Base-by-base conservation (phyloP, 1,140 invertebrate species). In the Probaryconus sp. region DNA sequence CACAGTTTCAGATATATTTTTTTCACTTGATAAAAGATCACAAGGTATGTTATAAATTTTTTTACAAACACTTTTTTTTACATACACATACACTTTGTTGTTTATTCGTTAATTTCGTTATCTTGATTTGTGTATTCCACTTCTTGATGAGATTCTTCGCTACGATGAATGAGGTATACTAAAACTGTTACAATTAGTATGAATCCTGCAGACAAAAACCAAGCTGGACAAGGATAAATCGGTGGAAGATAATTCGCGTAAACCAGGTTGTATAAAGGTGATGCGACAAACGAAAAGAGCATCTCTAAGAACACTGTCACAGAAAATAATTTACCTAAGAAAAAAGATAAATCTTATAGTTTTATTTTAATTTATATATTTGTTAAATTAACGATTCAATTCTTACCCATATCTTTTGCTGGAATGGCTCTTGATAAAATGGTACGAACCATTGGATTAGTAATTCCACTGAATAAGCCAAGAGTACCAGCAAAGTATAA, bases 191-290 rank as follows among this genome's bases (percentile, higher is more conserved):
- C 74, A 16, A 80, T 5, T 5, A 50, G 0, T 13, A 72, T 77
- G 11, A 86, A 64, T 33, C 4, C 33, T 17, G 43, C 78, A 5
- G 84, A 85, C 35, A 85, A n/a, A 5, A 87, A 63, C 80, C 79
- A 85, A 0, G 81, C 83, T 28, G 85, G 85, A 17, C 63, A 69
- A n/a, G 85, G 85, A 58, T 85, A 87, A 3, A 79, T 9, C 9
- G 83, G 81, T 42, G 82, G 83, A 38, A 85, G 56, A 14, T 51
- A 64, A 11, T 16, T 42, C 1, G 69, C 24, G 38, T 72, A 72
- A 5, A 64, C 14, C 0, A 72, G 13, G 30, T 64, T 72, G 47
- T 53, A 72, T 31, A 72, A 18, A 3, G 69, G 60, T 43, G 69
- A 65, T 5, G 69, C 60, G 10, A 55, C n/a, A 31, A 60, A 65